These are phyloP conservation scores for Holothuria scabra DNA, from an alignment of 53 echinoderm and acorn worm genomes.

Conservation along the genomic window DNA sequence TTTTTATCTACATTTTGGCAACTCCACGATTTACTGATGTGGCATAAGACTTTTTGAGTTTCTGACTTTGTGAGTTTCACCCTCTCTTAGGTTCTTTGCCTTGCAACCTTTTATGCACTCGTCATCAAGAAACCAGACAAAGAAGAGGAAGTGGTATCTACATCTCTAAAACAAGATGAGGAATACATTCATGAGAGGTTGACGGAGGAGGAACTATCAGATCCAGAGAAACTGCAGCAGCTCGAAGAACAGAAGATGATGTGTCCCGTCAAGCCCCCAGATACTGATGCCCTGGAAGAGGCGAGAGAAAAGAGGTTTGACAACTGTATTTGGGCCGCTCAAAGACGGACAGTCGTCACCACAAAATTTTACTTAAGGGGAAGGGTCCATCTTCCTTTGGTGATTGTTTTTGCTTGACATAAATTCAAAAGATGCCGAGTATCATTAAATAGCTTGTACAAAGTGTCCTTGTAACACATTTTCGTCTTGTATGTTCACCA, in stretches of 20 bases:
- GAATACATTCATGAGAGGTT: conserved; percentile 84
- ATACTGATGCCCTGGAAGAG: conserved; percentile 69
- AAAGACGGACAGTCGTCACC: no score
- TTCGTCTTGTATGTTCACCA: no score
- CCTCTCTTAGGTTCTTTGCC: conserved; percentile 64
- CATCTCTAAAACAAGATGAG: conserved; percentile 76
- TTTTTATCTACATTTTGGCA: no score
- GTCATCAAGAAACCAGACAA: conserved; percentile 89
- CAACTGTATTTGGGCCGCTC: background rate
- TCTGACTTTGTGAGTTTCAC: no score
- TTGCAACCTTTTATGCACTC: conserved; percentile 81
- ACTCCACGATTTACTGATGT: no score
- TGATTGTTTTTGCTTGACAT: no score
- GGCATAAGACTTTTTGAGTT: no score
- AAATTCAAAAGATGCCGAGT: no score
- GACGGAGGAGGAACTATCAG: conserved; percentile 81
- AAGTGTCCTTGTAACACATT: no score
- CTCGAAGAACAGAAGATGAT: conserved; percentile 74
- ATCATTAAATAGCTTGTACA: no score
- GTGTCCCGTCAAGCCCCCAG: conserved; percentile 80
- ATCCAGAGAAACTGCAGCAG: conserved; percentile 69
- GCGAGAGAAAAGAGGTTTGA: conserved; percentile 71
- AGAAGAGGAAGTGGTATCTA: conserved; percentile 70
- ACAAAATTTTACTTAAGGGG: no score
- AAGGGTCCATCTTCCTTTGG: no score